A percentile compares a stretch with the other conserved stretches of the same genome.
phyloP scores from a whole-genome alignment of 2,797 vertebrate species.

The Euthynnus affinis region DNA sequence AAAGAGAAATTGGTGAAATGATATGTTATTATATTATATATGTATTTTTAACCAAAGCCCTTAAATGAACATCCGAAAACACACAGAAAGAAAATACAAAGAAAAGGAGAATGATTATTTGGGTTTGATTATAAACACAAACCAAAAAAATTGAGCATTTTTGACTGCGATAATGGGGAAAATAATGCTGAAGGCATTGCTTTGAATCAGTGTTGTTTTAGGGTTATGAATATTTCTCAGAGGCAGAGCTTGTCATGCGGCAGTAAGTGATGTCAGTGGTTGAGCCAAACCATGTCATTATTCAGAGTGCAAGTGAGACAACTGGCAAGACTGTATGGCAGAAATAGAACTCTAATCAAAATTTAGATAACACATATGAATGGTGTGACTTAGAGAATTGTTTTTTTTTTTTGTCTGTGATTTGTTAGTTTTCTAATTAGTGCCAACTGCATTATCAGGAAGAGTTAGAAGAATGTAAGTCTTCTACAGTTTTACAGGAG shows the following conservation, averaged over 20 bases:
- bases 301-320: conserved; percentile 22
- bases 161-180: neutral
- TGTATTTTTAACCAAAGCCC: too few relatives aligned
- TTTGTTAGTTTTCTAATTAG: conserved; percentile 16
- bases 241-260: conserved; percentile 27
- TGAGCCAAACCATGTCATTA: conserved; percentile 26
- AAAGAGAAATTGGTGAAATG: too few relatives aligned
- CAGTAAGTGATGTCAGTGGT: conserved; percentile 29
- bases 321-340: conserved; percentile 12
- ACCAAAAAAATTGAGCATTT: conserved; percentile 4
- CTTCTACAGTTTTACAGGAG: neutral
- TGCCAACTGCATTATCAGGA: neutral
- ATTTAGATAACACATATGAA: conserved; percentile 6
- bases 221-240: conserved; percentile 11
- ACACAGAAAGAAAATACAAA: too few relatives aligned
- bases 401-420: conserved; percentile 11
- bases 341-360: conserved; percentile 32
- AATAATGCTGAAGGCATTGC: conserved; percentile 14
- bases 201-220: conserved; percentile 22
- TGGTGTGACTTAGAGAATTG: neutral
- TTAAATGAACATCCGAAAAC: too few relatives aligned
- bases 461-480: neutral
- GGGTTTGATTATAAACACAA: too few relatives aligned
- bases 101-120: neutral
- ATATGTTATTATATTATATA: too few relatives aligned